These are phyloP conservation scores for Leptinotarsa defecta DNA, from an alignment of 1,140 invertebrate genomes.

Conservation along the genomic window DNA sequence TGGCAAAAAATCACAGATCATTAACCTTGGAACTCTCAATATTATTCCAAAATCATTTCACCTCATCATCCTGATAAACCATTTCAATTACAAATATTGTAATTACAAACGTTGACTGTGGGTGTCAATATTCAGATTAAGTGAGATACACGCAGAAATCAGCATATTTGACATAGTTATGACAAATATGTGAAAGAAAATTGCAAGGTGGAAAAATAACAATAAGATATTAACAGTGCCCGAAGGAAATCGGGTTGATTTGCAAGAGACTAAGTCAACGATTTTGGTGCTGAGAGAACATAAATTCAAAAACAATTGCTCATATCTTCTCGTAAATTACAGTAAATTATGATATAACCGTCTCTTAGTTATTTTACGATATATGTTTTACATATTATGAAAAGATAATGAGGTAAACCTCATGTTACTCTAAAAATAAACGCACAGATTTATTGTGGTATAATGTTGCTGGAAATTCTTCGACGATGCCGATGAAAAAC, in stretches of 20 bases:
- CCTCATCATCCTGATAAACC: not conserved
- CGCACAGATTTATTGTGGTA: conserved; percentile 14
- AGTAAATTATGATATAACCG: conserved; percentile 17
- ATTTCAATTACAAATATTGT: not conserved
- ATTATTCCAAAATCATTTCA: not conserved
- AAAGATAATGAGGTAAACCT: conserved; percentile 20
- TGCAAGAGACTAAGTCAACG: conserved; percentile 3
- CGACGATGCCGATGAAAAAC: conserved; percentile 11
- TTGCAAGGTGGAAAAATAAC: not conserved
- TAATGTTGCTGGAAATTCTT: conserved; percentile 13
- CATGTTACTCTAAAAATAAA: conserved; percentile 21
- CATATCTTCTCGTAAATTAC: conserved; percentile 4
- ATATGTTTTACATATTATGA: conserved; percentile 21
- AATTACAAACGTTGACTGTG: not conserved
- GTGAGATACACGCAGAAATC: not conserved
- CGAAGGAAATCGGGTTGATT: not conserved
- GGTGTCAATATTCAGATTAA: not conserved
- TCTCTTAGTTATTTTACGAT: conserved; percentile 13
- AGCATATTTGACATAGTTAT: not conserved
- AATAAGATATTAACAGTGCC: not conserved
- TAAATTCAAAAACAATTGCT: conserved; percentile 17
- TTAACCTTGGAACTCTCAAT: not conserved
- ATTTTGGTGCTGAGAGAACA: conserved; percentile 5
- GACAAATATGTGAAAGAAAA: not conserved
- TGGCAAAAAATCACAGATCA: not conserved